A percentile compares a stretch with the other conserved stretches of the same genome.
These are phyloP conservation scores for Periplaneta americana DNA, from an alignment of 1,140 invertebrate species.

Conservation along the genomic window DNA sequence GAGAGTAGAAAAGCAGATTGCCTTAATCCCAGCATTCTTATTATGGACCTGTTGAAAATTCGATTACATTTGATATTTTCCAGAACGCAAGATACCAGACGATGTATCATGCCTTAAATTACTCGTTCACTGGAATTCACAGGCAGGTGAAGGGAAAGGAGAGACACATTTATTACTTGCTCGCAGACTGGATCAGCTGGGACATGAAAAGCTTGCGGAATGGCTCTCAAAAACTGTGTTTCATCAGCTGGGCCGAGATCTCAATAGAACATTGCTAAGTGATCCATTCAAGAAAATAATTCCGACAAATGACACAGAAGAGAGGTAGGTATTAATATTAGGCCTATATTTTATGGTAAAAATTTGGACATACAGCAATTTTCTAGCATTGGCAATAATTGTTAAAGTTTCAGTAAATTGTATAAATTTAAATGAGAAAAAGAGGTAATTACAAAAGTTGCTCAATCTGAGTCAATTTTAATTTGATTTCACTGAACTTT, in stretches of 20 bases:
- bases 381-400: too few species aligned
- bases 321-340: too few species aligned
- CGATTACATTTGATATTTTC: background rate
- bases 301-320: slow-evolving; percentile 25
- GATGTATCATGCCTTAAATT: slow-evolving; percentile 45
- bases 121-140: slow-evolving; percentile 49
- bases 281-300: slow-evolving; percentile 26
- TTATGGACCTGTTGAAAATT: too few species aligned
- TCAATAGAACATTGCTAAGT: slow-evolving; percentile 39
- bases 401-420: too few species aligned
- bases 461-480: too few species aligned
- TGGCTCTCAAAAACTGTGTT: slow-evolving; percentile 53
- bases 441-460: too few species aligned
- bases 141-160: slow-evolving; percentile 41
- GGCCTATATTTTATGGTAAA: too few species aligned
- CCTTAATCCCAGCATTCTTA: background rate
- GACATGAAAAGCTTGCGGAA: slow-evolving; percentile 47
- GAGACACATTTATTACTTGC: slow-evolving; percentile 45
- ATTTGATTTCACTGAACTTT: too few species aligned
- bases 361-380: too few species aligned
- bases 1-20: slow-evolving; percentile 10
- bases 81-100: slow-evolving; percentile 41
- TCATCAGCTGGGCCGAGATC: slow-evolving; percentile 45
- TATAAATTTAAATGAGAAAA: too few species aligned
- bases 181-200: slow-evolving; percentile 48